Evolutionary conservation across 2,113 vertebrate genomes (phyloP).

Genomic region (Natator depressus): DNA sequence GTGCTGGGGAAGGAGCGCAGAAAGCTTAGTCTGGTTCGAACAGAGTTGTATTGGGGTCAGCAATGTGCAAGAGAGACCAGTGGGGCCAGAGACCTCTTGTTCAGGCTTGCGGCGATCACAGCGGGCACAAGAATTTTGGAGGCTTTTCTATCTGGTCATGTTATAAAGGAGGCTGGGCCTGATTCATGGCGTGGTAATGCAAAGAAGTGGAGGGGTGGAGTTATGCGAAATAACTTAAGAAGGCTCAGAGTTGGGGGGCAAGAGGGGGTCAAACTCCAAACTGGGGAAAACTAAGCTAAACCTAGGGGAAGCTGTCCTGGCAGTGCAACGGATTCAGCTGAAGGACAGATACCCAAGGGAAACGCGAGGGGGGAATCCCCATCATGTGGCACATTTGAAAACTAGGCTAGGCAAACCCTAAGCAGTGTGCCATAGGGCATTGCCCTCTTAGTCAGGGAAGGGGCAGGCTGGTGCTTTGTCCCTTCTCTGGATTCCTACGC

Average conservation of each 20-base stretch:
- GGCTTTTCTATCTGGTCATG: neutral
- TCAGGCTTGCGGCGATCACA: neutral
- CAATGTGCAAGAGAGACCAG: neutral
- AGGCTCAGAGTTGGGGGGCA: neutral
- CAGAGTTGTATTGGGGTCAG: neutral
- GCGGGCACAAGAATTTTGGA: too few relatives aligned
- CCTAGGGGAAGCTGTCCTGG: neutral
- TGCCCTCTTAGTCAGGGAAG: neutral
- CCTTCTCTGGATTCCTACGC: neutral
- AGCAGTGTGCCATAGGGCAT: too few relatives aligned
- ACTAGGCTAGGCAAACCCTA: neutral
- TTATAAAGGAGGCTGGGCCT: neutral
- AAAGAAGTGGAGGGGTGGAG: neutral
- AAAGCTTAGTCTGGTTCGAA: neutral
- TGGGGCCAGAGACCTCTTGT: neutral
- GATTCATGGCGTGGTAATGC: neutral
- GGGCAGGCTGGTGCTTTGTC: too few relatives aligned
- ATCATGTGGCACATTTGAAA: neutral
- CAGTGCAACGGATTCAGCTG: rapidly evolving
- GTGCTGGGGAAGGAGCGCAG: neutral
- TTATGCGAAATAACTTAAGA: neutral
- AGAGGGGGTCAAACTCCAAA: neutral
- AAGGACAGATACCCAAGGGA: neutral
- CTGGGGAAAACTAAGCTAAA: too few relatives aligned
- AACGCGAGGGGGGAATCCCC: too few relatives aligned